phyloP scores from a whole-genome alignment of 2,888 invertebrate species.

The Agriopis aurantiaria region DNA sequence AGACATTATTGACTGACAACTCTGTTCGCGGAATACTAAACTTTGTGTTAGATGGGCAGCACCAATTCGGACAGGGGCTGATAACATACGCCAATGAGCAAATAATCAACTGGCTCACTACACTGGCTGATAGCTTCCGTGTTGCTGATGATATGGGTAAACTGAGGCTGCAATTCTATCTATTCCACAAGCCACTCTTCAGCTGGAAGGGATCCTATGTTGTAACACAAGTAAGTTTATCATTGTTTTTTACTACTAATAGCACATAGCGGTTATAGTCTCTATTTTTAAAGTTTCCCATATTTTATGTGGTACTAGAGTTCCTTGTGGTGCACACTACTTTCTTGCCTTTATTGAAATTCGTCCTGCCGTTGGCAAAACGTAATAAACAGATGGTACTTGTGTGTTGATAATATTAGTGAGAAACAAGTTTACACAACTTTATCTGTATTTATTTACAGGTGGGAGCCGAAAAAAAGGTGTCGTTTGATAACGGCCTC shows the following conservation, averaged over 20 bases:
- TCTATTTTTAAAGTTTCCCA: not conserved
- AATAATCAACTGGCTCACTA: conserved; percentile 98
- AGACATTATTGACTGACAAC: conserved; percentile 97
- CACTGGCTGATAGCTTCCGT: conserved; percentile 97
- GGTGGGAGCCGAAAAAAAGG: conserved; percentile 95
- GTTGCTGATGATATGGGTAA: conserved; percentile 99
- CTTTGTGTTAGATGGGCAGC: conserved; percentile 97
- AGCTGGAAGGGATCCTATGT: conserved; percentile 99
- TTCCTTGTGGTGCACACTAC: too few relatives aligned
- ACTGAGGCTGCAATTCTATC: conserved; percentile 95
- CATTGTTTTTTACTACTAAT: not conserved
- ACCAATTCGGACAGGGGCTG: conserved; percentile 97
- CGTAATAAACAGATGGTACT: not conserved
- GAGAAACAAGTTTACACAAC: conserved; percentile 1
- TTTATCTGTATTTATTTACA: conserved; percentile 69
- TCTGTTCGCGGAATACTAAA: conserved; percentile 96
- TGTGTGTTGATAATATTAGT: not conserved
- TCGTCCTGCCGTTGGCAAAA: too few relatives aligned
- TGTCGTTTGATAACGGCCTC: conserved; percentile 98
- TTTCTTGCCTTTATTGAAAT: too few relatives aligned
- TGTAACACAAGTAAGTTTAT: conserved; percentile 93
- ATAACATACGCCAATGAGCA: conserved; percentile 98
- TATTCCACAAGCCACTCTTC: conserved; percentile 97
- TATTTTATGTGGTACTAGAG: not conserved
- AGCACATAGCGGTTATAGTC: not conserved